Percentiles rank a stretch among this genome's conserved stretches.
Conservation (phyloP, 1,140 invertebrate genomes). For the Papilio glaucus region DNA sequence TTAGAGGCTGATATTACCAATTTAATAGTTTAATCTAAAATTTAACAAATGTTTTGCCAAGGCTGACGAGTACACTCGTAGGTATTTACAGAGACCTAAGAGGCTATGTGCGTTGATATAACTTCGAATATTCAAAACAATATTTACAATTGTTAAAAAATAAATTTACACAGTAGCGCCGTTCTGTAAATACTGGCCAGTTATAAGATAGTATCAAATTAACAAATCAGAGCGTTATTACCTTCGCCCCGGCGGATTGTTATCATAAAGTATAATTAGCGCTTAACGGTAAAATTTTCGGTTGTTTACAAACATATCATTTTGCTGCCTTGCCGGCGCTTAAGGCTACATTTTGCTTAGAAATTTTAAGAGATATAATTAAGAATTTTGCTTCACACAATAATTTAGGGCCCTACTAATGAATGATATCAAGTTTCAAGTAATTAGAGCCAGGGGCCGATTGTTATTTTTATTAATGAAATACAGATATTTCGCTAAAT, state of each 20-base stretch:
- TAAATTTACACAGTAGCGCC: not conserved
- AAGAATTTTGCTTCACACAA: slow-evolving; percentile 80
- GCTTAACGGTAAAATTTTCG: slow-evolving; percentile 74
- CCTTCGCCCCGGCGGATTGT: slow-evolving; percentile 47
- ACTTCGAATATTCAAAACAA: not conserved
- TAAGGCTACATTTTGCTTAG: slow-evolving; percentile 79
- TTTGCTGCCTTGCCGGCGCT: slow-evolving; percentile 71
- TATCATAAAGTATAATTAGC: slow-evolving; percentile 73
- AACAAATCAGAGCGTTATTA: slow-evolving; percentile 58
- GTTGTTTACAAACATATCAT: slow-evolving; percentile 82
- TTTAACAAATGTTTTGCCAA: no score
- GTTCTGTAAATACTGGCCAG: not conserved
- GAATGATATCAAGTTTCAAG: slow-evolving; percentile 80
- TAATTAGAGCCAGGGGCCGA: slow-evolving; percentile 77
- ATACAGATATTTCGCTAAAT: slow-evolving; percentile 52
- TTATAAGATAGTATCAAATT: slow-evolving; percentile 45
- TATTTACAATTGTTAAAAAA: not conserved
- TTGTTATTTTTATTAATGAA: slow-evolving; percentile 71
- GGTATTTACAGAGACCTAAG: no score
- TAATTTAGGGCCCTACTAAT: slow-evolving; percentile 80
- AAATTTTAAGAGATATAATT: slow-evolving; percentile 83
- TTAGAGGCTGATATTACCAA: no score
- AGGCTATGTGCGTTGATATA: no score
- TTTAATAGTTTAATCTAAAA: no score
- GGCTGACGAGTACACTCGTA: no score